Base-by-base conservation (phyloP, 2,113 vertebrate species). In the Nothocercus nigrocapillus region DNA sequence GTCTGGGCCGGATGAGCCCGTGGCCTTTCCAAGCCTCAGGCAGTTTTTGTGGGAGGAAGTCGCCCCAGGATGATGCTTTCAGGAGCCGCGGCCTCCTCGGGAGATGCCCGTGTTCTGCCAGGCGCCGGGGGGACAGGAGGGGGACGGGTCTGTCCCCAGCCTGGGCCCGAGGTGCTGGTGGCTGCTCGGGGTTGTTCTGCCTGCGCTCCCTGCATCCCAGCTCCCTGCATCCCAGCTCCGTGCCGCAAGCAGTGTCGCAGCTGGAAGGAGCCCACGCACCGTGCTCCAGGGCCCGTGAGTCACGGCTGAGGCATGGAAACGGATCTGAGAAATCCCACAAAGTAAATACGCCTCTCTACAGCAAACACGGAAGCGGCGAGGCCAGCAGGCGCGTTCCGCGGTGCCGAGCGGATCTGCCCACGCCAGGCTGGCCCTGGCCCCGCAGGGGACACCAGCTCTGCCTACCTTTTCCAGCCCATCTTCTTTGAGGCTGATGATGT, bases 401-500 rank as follows among this genome's bases (percentile, higher is more conserved):
- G 22, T 30, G 25, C 63, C 62, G 53, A 51, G 36, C 25, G 19
- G 34, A 13, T 20, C 69, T 49, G 17, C 30, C 47, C 22, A 53
- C 22, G 1, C 18, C 56, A 22, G 49, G 13, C 54, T 22, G 18
- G 66, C 66, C 64, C 47, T 6, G 3, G 42, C 4, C 6, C 36
- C 18, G 45, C n/a, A 59, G 86, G 13, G 20, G 14, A 74, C 68
- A 56, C 78, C 68, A 67, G 40, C 58, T 22, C 80, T 54, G 76
- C 97, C 21, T 95, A 99, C 99, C 99, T 99, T 99, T 93, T 99
- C 99, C 5, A 99, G 98, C 19, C 99, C 99, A 0, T 99, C 99
- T 94, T 99, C 99, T 93, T 99, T 99, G 62, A 99, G 98, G 91
- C 99, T 99, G 96, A 99, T 87, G 95, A 99, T 99, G 97, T 99